phyloP scores from a whole-genome alignment of 2,888 invertebrate genomes.

The Drosophila greeni region DNA sequence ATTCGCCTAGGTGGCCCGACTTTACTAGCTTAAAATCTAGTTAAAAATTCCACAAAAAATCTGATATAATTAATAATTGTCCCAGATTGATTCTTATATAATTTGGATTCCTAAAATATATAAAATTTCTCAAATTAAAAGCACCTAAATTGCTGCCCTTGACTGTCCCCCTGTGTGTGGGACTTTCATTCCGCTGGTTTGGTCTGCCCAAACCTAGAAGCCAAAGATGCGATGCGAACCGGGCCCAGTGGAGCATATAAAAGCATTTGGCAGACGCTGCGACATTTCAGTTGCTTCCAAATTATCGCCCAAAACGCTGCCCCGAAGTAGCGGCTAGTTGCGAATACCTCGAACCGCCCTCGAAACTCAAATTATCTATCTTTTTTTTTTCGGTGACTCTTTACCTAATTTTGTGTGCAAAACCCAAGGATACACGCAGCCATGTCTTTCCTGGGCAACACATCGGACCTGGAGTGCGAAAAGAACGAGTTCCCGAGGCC shows the following conservation, averaged over 20 bases:
- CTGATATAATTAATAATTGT: too few species aligned
- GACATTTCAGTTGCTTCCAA: conserved; percentile 67
- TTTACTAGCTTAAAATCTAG: not conserved
- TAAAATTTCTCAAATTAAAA: too few species aligned
- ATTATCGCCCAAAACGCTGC: conserved; percentile 47
- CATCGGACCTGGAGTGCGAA: conserved; percentile 78
- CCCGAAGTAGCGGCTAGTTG: conserved; percentile 7
- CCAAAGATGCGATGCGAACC: conserved; percentile 43
- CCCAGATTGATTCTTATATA: too few species aligned
- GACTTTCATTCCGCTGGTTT: conserved; percentile 57
- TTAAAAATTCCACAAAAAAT: not conserved
- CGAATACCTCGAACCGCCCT: conserved; percentile 5
- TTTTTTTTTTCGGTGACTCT: conserved; percentile 10
- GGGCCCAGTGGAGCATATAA: conserved; percentile 59
- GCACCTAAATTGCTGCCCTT: not conserved
- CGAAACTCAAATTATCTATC: not conserved
- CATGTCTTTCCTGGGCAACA: conserved; percentile 78
- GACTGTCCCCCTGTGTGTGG: conserved; percentile 29
- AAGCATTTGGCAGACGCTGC: conserved; percentile 52
- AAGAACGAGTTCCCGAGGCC: conserved; percentile 74
- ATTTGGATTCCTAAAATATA: too few species aligned
- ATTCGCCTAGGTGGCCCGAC: not conserved
- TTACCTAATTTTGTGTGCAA: not conserved
- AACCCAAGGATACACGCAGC: conserved; percentile 1
- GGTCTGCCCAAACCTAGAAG: conserved; percentile 39